Evolutionary conservation across 2,797 vertebrate genomes (phyloP), one percentile per base, ranked within the genome.

Genomic region (Acanthopagrus latus): DNA sequence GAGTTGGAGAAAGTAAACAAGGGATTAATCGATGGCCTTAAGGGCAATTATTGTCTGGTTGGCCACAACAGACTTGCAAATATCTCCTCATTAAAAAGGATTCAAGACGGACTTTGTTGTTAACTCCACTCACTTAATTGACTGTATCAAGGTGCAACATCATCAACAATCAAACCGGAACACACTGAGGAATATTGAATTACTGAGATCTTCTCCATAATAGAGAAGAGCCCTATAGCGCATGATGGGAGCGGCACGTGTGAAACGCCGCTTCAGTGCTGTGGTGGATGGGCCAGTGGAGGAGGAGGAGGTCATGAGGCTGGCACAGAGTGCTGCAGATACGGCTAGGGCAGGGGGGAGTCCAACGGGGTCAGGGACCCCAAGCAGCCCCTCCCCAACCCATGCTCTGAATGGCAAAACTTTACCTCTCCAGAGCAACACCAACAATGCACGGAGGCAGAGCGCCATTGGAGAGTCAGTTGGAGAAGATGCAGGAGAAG

Each of bases 191-290:
- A 65, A 64, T 65, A 60, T 66, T 21, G 25, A 62, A 38, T 29
- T n/a, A 51, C 11, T 57, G 44, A 43, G 9, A 64, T 41, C 21
- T 43, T 66, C 20, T 77, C 21, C 41, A 38, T 52, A 44, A 58
- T 43, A n/a, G 27, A 29, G 16, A 65, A n/a, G 10, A 67, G 41
- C 67, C 79, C 70, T 38, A 9, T 47, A 55, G 50, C 44, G 38
- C 21, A 81, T 48, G 27, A 96, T 96, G 95, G 95, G 95, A 74
- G 95, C 95, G 0, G 95, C 95, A 48, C 95, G 95, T 55, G 94
- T 96, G n/a, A 96, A 96, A 89, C 92, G 94, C 2, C 95, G 96
- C 76, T 96, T 96, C 87, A 96, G 95, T 82, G 94, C 94, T 50
- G 96, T 95, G 91, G 94, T 95, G 58, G 95, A 96, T 86, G 93